Conservation (phyloP, 2,888 invertebrate genomes). For the Mactromeris polynyma region DNA sequence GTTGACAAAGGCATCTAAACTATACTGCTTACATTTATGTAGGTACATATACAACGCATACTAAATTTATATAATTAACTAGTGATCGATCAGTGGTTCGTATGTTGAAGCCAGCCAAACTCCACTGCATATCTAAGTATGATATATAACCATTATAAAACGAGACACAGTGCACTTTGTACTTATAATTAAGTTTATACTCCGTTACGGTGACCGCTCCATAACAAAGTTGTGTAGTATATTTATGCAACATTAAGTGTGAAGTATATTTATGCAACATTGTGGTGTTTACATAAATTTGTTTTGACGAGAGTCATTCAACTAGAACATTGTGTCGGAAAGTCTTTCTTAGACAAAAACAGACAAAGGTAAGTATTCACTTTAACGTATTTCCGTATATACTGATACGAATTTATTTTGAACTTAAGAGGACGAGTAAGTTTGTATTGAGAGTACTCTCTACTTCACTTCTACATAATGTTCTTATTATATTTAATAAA, state of each 20-base stretch:
- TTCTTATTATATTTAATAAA: too few relatives aligned
- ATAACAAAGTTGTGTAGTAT: conserved; percentile 7
- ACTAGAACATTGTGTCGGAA: background rate
- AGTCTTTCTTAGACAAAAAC: background rate
- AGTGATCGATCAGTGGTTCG: background rate
- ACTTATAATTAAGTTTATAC: too few relatives aligned
- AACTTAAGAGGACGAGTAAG: too few relatives aligned
- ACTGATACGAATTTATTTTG: background rate
- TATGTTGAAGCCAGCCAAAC: background rate
- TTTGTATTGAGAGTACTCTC: too few relatives aligned
- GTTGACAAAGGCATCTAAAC: background rate
- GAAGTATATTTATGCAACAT: background rate
- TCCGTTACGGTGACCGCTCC: too few relatives aligned
- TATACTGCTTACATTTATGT: background rate
- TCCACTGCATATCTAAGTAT: background rate
- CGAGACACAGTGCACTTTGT: background rate
- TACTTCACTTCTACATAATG: too few relatives aligned
- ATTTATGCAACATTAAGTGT: too few relatives aligned
- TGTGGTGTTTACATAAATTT: too few relatives aligned
- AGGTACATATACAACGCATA: too few relatives aligned
- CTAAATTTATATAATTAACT: too few relatives aligned
- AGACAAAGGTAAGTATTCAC: background rate
- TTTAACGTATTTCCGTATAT: background rate
- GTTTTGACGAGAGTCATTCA: background rate
- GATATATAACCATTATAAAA: too few relatives aligned